Evolutionary conservation across 2,797 vertebrate genomes (phyloP).

Genomic region (Dermochelys coriacea): DNA sequence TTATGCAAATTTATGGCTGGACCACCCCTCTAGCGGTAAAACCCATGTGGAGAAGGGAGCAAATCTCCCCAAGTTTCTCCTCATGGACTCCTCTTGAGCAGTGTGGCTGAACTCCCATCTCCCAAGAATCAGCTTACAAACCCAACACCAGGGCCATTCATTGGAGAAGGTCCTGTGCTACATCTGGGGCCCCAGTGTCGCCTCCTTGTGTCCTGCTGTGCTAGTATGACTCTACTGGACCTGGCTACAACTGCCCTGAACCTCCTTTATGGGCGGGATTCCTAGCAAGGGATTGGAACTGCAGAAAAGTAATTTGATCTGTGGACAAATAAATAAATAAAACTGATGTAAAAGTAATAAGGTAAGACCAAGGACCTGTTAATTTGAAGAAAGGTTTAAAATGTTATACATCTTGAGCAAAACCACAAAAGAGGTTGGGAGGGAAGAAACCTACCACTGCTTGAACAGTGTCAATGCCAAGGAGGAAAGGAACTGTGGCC

Average conservation of each 20-base stretch:
- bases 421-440: neutral
- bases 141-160: neutral
- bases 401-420: neutral
- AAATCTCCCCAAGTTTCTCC: neutral
- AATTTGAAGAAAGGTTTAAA: neutral
- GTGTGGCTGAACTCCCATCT: neutral
- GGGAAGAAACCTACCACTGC: neutral
- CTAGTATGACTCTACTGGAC: neutral
- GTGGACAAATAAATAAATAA: constrained; percentile 10
- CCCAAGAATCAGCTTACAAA: neutral
- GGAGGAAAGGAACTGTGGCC: neutral
- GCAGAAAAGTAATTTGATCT: constrained; percentile 21
- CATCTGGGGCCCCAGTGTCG: neutral
- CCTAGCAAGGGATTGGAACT: neutral
- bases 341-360: neutral
- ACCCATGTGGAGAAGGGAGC: neutral
- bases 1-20: neutral
- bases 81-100: neutral
- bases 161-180: neutral
- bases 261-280: neutral
- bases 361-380: neutral
- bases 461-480: neutral
- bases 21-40: neutral
- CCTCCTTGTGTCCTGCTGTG: neutral
- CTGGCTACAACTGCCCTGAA: neutral